Conservation (phyloP, 1,140 invertebrate species). For the Physella acuta region DNA sequence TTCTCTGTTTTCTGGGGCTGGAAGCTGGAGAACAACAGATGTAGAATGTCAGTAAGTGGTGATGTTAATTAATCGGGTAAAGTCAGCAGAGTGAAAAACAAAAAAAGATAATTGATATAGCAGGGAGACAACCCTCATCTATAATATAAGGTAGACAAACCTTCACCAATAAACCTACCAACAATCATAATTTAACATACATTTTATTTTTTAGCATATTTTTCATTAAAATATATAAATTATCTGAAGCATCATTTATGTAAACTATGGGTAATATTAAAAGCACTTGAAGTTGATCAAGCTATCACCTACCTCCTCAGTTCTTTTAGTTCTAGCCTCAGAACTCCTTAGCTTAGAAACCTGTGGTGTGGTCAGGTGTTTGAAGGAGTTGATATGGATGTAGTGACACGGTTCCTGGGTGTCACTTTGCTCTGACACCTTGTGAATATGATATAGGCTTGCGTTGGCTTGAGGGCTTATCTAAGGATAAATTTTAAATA, state of each 20-base stretch:
- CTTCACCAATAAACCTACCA: background rate
- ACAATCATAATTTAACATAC: background rate
- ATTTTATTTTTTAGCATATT: background rate
- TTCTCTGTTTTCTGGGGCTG: background rate
- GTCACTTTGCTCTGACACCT: background rate
- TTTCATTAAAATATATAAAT: background rate
- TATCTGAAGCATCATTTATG: background rate
- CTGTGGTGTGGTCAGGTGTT: constrained; percentile 9
- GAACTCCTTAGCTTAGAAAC: constrained; percentile 5
- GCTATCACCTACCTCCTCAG: constrained; percentile 9
- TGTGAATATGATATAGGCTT: constrained; percentile 1
- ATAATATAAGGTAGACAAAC: background rate
- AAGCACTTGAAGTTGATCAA: background rate
- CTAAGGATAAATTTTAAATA: background rate
- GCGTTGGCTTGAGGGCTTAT: background rate
- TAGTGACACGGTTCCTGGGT: constrained; percentile 1
- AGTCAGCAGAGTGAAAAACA: background rate
- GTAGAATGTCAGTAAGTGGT: background rate
- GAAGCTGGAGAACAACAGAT: background rate
- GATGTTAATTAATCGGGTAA: background rate
- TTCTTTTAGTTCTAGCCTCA: constrained; percentile 4
- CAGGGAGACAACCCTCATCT: too few species aligned
- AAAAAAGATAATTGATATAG: background rate
- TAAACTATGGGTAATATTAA: background rate
- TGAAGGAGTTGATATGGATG: background rate